A percentile compares a stretch with the other conserved stretches of the same genome.
Conservation (phyloP, 1,140 invertebrate genomes). For the Leptinotarsa lineolata region DNA sequence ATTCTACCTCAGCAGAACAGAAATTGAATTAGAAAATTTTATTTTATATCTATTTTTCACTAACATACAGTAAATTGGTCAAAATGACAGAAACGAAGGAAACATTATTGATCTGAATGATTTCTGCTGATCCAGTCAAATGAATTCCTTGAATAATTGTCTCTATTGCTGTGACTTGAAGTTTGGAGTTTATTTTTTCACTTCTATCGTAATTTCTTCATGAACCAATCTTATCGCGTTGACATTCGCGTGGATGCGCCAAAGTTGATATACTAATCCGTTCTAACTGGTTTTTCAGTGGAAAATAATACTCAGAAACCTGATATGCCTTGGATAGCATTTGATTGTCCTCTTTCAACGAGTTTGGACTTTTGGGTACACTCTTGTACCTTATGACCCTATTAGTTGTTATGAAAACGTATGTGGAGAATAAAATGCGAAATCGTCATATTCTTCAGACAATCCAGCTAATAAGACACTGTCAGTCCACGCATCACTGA, state of each 20-base stretch:
- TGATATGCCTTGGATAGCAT: background rate
- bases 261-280: background rate
- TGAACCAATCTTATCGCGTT: background rate
- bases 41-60: constrained; percentile 22
- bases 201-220: background rate
- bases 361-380: background rate
- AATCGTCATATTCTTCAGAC: constrained; percentile 41
- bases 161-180: background rate
- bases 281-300: background rate
- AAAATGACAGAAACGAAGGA: background rate
- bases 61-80: background rate
- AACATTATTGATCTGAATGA: background rate
- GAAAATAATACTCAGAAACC: background rate
- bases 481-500: background rate
- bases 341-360: background rate
- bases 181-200: background rate
- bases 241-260: background rate
- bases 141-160: background rate
- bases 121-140: background rate
- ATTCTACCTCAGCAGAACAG: background rate
- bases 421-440: background rate
- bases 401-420: background rate
- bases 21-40: constrained; percentile 12
- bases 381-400: background rate
- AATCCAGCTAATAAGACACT: constrained; percentile 27